Evolutionary conservation across 2,888 invertebrate species (phyloP), one percentile per base, ranked within the genome.

Genomic region (Xanthia icteritia): DNA sequence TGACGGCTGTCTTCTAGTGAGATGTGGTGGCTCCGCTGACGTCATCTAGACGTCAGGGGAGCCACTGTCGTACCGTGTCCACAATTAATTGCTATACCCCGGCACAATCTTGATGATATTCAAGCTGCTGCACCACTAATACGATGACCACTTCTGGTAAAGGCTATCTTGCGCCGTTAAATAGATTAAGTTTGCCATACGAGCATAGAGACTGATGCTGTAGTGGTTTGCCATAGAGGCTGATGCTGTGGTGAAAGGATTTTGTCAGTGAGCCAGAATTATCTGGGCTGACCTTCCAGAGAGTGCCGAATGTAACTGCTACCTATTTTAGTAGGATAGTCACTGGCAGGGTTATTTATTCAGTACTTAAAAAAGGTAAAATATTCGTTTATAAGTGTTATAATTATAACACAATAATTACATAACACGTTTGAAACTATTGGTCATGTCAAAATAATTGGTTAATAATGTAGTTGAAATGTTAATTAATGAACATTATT

Each of bases 401-500:
- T 31, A 31, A 1, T 9, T 11, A 42, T 20, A 23, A 20, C 31
- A 48, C 6, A 20, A 20, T 20, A 6, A 27, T 31, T 23, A 23
- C 3, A 9, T 17, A 36, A n/a, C 5, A 17, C 3, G 27, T 39
- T 5, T 31, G 6, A 74, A 48, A 23, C 9, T 31, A 48, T 54
- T 60, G 15, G 15, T 39, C 13, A 51, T 31, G 15, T 20, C 9
- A 42, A 51, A 66, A 27, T 64, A 63, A 63, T 23, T 56, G 23
- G n/a, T 42, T 42, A 27, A 48, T 39, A 61, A 31, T 31, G 15
- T 13, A 17, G 51, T 63, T 48, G 17, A 69, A 75, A 66, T 27
- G 70, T 42, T 67, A 73, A 73, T 73, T 68, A 70, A 70, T 36
- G 1, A 54, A 63, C 51, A 66, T 54, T 71, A 58, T 31, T 70